Evolutionary conservation across 1,140 invertebrate genomes (phyloP).

Genomic region (Neodiprion pinetum): DNA sequence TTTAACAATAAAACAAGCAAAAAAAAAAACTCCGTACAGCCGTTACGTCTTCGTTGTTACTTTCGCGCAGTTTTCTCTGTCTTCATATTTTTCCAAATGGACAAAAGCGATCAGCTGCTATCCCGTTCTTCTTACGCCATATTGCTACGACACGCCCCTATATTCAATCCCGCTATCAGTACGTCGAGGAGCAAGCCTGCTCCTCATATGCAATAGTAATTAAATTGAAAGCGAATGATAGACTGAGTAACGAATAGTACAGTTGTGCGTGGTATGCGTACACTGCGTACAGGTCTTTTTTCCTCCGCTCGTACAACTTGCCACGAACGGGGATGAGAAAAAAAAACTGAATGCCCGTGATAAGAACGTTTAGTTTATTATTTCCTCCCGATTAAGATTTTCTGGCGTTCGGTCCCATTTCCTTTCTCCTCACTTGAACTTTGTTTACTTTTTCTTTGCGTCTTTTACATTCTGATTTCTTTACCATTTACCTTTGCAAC

Average conservation of each 20-base stretch:
- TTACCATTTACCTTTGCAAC: not conserved
- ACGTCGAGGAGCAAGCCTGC: too few species aligned
- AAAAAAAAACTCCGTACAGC: too few species aligned
- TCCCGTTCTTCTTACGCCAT: too few species aligned
- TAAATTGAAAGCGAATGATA: not conserved
- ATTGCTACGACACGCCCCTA: too few species aligned
- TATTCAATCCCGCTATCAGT: too few species aligned
- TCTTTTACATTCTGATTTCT: not conserved
- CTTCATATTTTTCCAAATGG: too few species aligned
- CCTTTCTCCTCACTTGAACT: not conserved
- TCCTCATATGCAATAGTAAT: not conserved
- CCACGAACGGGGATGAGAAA: not conserved
- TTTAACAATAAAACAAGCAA: too few species aligned
- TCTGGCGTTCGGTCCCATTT: not conserved
- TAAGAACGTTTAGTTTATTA: slow-evolving; percentile 4
- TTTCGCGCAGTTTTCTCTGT: too few species aligned
- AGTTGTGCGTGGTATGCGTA: not conserved
- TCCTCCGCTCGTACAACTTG: not conserved
- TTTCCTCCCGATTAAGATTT: not conserved
- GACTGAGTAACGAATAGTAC: not conserved
- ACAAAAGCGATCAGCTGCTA: too few species aligned
- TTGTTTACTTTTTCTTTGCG: not conserved
- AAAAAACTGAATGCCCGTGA: not conserved
- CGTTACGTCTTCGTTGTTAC: too few species aligned
- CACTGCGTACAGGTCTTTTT: not conserved